Evolutionary conservation across 2,797 vertebrate species (phyloP).

Genomic region (Xiphophorus birchmanni): DNA sequence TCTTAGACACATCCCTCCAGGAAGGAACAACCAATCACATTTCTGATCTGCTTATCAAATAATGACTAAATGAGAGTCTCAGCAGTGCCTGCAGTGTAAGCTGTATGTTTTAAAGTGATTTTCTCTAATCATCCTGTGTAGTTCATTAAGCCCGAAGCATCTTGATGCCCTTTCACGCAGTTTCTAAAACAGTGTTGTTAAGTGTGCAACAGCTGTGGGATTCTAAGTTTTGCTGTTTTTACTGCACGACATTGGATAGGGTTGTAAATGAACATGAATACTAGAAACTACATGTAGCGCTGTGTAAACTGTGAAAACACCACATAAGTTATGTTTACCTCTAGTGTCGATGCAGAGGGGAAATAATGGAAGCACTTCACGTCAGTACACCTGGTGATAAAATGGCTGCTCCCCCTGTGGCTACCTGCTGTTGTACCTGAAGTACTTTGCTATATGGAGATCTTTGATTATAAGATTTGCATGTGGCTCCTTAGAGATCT

Average conservation of each 20-base stretch:
- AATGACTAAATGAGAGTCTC: constrained; percentile 66
- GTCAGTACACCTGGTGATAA: constrained; percentile 31
- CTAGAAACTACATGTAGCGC: neutral
- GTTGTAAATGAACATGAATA: constrained; percentile 29
- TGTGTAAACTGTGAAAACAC: constrained; percentile 16
- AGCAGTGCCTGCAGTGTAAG: constrained; percentile 47
- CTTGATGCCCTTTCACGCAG: constrained; percentile 41
- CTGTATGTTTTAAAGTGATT: constrained; percentile 38
- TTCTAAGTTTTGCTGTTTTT: constrained; percentile 35
- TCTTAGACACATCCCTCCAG: constrained; percentile 51
- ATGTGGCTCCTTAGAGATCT: constrained; percentile 31
- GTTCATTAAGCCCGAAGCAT: constrained; percentile 54
- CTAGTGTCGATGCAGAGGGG: constrained; percentile 14
- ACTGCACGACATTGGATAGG: constrained; percentile 20
- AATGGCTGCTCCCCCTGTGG: constrained; percentile 25
- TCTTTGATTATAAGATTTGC: constrained; percentile 38
- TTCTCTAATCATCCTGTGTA: constrained; percentile 55
- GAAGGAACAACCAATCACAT: constrained; percentile 58
- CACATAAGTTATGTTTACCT: constrained; percentile 12
- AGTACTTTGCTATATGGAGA: constrained; percentile 6
- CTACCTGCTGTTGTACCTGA: constrained; percentile 10
- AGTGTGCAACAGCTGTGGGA: constrained; percentile 41
- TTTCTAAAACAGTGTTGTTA: constrained; percentile 24
- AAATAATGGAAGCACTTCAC: constrained; percentile 18
- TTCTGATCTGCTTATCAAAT: constrained; percentile 68